These are phyloP conservation scores for Teleogryllus occipitalis DNA, from an alignment of 1,140 invertebrate species.

Conservation along the genomic window DNA sequence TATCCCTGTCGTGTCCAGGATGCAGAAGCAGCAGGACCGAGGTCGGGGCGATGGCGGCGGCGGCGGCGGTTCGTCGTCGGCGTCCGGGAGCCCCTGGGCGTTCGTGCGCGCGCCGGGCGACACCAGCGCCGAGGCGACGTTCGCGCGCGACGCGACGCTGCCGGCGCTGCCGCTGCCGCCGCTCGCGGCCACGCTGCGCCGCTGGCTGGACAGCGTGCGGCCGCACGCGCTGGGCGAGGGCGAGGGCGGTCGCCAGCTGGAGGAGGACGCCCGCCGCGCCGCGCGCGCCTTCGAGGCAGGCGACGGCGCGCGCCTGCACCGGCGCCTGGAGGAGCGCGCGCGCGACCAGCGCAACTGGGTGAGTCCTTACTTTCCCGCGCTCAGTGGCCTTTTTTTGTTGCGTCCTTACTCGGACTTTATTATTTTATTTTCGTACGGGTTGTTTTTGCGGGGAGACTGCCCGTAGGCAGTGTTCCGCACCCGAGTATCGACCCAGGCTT, in stretches of 20 bases:
- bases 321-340: neutral
- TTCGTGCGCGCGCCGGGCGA: neutral
- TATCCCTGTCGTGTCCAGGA: too few relatives aligned
- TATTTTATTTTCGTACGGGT: too few relatives aligned
- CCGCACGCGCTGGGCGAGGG: neutral
- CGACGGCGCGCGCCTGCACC: neutral
- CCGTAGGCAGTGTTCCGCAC: too few relatives aligned
- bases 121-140: neutral
- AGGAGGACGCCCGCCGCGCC: neutral
- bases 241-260: neutral
- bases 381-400: too few relatives aligned
- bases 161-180: neutral
- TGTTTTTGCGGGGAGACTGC: too few relatives aligned
- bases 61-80: too few relatives aligned
- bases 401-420: too few relatives aligned
- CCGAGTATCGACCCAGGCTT: too few relatives aligned
- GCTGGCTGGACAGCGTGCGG: neutral
- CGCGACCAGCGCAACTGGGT: neutral
- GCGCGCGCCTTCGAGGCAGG: neutral
- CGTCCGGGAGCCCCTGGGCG: neutral
- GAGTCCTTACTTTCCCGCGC: too few relatives aligned
- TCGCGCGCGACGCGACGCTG: neutral
- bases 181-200: neutral
- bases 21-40: too few relatives aligned
- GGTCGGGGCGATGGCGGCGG: too few relatives aligned